Evolutionary conservation across 2,113 vertebrate genomes (phyloP).

Genomic region (Eulacestoma nigropectus): DNA sequence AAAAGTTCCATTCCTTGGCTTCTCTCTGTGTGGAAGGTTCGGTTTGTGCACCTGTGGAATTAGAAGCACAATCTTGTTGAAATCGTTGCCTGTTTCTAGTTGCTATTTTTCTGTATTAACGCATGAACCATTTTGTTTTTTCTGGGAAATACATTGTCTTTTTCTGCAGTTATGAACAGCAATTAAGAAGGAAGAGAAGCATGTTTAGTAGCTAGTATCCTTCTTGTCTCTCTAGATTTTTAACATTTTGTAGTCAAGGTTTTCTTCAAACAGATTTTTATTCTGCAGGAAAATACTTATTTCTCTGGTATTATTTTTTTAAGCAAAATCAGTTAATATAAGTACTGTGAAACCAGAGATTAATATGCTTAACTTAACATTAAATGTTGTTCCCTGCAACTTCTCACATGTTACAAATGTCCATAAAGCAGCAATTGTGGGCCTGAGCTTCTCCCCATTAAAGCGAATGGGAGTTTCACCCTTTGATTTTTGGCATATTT

Average conservation of each 20-base stretch:
- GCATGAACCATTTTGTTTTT: neutral
- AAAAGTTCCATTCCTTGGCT: neutral
- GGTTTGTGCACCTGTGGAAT: neutral
- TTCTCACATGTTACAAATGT: neutral
- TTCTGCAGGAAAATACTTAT: neutral
- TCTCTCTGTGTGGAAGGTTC: neutral
- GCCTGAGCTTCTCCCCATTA: neutral
- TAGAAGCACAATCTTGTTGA: neutral
- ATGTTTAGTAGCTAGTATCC: neutral
- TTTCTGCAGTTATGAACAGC: neutral
- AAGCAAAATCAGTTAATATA: neutral
- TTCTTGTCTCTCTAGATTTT: neutral
- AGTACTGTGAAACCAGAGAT: neutral
- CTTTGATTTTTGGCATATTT: constrained; percentile 5
- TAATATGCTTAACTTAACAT: neutral
- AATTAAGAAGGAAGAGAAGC: neutral
- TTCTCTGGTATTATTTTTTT: neutral
- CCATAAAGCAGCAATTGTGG: neutral
- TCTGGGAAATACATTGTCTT: neutral
- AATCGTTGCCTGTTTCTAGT: neutral
- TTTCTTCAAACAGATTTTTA: neutral
- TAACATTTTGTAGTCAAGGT: neutral
- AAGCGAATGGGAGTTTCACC: neutral
- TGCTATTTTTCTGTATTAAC: neutral
- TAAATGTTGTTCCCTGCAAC: neutral